phyloP scores from a whole-genome alignment of 2,888 invertebrate genomes.

The Hemaris fuciformis region DNA sequence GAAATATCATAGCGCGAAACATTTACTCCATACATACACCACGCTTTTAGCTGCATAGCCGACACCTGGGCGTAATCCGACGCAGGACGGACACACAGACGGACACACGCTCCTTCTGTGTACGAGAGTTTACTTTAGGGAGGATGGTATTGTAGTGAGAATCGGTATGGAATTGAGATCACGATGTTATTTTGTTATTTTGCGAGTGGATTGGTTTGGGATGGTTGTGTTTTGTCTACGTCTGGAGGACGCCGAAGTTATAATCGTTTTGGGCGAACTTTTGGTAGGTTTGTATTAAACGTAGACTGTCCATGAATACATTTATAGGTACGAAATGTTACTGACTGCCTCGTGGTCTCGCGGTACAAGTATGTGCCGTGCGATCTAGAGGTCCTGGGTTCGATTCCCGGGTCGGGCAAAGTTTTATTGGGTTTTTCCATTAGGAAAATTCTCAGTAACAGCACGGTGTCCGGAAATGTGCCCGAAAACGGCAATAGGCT shows the following conservation, averaged over 20 bases:
- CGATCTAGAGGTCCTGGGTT: no score
- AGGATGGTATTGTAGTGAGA: background rate
- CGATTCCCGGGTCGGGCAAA: no score
- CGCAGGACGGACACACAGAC: slow-evolving; percentile 29
- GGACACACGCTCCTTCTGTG: slow-evolving; percentile 17
- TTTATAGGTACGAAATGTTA: no score
- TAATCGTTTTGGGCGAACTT: background rate
- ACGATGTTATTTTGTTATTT: background rate
- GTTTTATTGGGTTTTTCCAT: no score
- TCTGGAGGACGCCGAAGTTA: no score
- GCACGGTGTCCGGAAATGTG: no score
- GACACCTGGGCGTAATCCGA: slow-evolving; percentile 31
- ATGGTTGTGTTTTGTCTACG: background rate
- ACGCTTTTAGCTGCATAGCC: slow-evolving; percentile 22
- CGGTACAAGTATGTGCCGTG: no score
- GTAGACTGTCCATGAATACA: background rate
- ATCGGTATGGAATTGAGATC: background rate
- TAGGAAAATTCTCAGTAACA: no score
- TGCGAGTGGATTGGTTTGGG: background rate
- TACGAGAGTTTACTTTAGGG: background rate
- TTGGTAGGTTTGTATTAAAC: background rate
- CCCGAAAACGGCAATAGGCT: no score
- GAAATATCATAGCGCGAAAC: background rate
- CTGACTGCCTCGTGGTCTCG: no score
- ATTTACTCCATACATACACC: slow-evolving; percentile 26